Conservation (phyloP, 2,113 vertebrate genomes). For the Anoplopoma fimbria region DNA sequence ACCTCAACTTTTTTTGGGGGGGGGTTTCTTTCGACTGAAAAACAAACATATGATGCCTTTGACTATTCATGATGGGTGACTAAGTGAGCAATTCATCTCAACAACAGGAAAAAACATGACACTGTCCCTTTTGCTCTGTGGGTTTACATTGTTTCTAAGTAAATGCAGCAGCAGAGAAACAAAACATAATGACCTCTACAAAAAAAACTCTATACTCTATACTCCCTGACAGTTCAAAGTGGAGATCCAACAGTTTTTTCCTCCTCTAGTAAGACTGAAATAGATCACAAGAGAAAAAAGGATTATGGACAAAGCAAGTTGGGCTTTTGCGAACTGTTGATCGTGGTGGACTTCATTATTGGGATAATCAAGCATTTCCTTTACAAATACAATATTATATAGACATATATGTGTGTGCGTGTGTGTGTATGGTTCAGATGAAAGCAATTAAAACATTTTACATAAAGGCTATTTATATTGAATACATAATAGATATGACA, state of each 20-base stretch:
- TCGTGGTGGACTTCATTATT: too few relatives aligned
- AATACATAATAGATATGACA: not conserved
- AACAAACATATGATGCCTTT: not conserved
- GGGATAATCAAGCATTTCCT: too few relatives aligned
- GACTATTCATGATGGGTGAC: conserved; percentile 5
- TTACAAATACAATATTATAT: too few relatives aligned
- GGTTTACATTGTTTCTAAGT: not conserved
- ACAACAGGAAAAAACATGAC: conserved; percentile 6
- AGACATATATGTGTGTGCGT: too few relatives aligned
- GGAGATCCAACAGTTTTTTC: conserved; percentile 20
- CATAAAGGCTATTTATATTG: not conserved
- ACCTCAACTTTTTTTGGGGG: conserved; percentile 1
- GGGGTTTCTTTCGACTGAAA: not conserved
- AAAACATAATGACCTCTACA: conserved; percentile 29
- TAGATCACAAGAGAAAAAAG: conserved; percentile 27
- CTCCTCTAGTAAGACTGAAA: conserved; percentile 28
- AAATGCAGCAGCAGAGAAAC: conserved; percentile 7
- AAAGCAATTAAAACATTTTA: conserved; percentile 17
- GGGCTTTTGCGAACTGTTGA: conserved; percentile 42
- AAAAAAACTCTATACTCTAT: too few relatives aligned
- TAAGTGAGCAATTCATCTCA: conserved; percentile 4
- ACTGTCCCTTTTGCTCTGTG: not conserved
- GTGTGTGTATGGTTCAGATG: not conserved
- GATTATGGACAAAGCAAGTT: conserved; percentile 49
- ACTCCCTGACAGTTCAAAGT: too few relatives aligned